Evolutionary conservation across 2,888 invertebrate genomes (phyloP).

Genomic region (Linnaemya vulpina): DNA sequence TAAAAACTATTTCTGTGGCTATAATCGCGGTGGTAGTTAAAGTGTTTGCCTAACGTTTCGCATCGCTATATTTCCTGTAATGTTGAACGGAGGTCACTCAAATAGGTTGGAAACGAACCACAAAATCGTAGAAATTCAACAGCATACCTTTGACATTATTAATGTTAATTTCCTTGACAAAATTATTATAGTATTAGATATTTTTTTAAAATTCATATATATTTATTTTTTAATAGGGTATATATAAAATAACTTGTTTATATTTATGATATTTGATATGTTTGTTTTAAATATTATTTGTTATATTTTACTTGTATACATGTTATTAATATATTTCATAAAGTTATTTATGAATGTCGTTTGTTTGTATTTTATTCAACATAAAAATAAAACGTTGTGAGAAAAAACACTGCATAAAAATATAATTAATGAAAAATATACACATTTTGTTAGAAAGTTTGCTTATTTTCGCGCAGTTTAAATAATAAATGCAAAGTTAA

Average conservation of each 20-base stretch:
- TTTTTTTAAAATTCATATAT: slow-evolving; percentile 7
- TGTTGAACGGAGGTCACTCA: too few species aligned
- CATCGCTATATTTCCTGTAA: too few species aligned
- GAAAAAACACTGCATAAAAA: slow-evolving; percentile 50
- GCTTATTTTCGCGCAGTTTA: slow-evolving; percentile 35
- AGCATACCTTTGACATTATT: too few species aligned
- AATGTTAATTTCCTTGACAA: neutral
- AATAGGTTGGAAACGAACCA: too few species aligned
- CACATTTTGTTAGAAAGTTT: slow-evolving; percentile 34
- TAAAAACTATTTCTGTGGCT: too few species aligned
- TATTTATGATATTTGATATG: slow-evolving; percentile 39
- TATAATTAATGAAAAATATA: slow-evolving; percentile 58
- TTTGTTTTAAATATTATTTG: slow-evolving; percentile 15
- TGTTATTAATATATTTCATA: slow-evolving; percentile 47
- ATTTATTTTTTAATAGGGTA: slow-evolving; percentile 24
- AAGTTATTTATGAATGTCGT: slow-evolving; percentile 7
- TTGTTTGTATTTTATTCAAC: slow-evolving; percentile 3
- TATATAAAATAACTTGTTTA: slow-evolving; percentile 26
- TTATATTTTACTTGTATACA: slow-evolving; percentile 1
- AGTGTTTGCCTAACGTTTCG: too few species aligned
- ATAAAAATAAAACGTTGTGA: slow-evolving; percentile 40
- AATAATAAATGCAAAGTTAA: slow-evolving; percentile 67
- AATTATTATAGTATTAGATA: neutral
- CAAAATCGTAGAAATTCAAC: too few species aligned
- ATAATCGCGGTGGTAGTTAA: too few species aligned